These are phyloP conservation scores for Onychomys leucogaster DNA, from an alignment of 2,797 vertebrate species.

Conservation along the genomic window DNA sequence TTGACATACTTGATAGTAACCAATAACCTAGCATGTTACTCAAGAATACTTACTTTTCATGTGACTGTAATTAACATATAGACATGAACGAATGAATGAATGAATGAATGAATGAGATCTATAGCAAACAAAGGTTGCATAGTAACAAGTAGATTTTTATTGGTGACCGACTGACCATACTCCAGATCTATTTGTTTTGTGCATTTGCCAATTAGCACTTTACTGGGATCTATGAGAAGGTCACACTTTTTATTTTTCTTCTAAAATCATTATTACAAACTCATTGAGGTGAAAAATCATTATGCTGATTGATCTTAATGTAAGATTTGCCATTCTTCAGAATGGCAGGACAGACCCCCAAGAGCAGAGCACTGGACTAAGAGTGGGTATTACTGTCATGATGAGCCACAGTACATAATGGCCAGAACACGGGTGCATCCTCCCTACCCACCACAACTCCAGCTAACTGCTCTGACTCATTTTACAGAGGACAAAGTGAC, in stretches of 20 bases:
- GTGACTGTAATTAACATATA: background rate
- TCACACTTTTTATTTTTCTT: constrained; percentile 51
- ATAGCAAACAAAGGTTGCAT: background rate
- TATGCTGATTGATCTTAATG: background rate
- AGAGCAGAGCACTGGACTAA: background rate
- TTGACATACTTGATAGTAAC: background rate
- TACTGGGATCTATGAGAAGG: constrained; percentile 47
- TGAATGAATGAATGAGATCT: background rate
- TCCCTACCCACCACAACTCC: background rate
- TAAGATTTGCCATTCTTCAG: constrained; percentile 26
- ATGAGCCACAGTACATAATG: background rate
- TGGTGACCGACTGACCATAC: background rate
- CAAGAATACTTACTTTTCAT: background rate
- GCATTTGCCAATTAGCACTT: constrained; percentile 41
- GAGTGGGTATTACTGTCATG: constrained; percentile 2
- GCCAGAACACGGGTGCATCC: background rate
- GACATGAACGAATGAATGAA: background rate
- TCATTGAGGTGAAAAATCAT: constrained; percentile 37
- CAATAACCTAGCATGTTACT: background rate
- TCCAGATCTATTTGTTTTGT: constrained; percentile 23
- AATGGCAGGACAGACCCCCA: background rate
- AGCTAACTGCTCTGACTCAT: background rate
- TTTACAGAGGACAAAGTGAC: constrained; percentile 45
- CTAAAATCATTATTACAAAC: constrained; percentile 44
- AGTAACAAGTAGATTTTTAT: constrained; percentile 34